Conservation (phyloP, 2,797 vertebrate genomes). For the Prionace glauca region DNA sequence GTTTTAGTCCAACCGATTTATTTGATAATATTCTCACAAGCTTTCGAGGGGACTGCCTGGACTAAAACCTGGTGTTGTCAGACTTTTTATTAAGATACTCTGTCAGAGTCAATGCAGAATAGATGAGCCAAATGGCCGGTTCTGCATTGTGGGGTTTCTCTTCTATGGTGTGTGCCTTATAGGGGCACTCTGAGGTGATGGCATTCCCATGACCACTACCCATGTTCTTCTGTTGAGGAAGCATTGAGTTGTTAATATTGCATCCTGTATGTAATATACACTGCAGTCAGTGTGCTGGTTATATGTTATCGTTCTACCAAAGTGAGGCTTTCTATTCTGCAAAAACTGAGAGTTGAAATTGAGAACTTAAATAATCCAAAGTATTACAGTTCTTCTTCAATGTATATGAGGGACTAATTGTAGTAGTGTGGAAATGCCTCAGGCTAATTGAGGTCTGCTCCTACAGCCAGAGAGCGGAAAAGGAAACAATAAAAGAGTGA, state of each 20-base stretch:
- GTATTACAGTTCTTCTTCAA: not conserved
- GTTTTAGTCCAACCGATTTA: no score
- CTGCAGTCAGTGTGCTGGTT: not conserved
- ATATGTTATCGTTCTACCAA: not conserved
- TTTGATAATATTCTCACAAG: no score
- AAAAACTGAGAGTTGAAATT: not conserved
- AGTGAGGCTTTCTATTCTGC: not conserved
- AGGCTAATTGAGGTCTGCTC: not conserved
- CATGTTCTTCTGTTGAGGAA: not conserved
- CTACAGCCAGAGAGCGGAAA: not conserved
- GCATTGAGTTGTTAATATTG: not conserved
- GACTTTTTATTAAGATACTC: no score
- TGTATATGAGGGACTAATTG: not conserved
- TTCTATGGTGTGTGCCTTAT: not conserved
- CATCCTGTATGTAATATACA: not conserved
- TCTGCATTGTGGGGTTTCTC: no score
- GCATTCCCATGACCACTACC: not conserved
- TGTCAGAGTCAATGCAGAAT: no score
- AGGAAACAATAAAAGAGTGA: not conserved
- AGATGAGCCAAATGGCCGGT: no score
- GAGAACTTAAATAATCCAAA: not conserved
- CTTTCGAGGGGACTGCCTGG: no score
- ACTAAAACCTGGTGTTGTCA: no score
- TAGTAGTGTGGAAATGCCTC: not conserved
- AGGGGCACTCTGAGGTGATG: not conserved